Conservation (phyloP, 2,888 invertebrate species). For the Rhamphomyia laevipes region DNA sequence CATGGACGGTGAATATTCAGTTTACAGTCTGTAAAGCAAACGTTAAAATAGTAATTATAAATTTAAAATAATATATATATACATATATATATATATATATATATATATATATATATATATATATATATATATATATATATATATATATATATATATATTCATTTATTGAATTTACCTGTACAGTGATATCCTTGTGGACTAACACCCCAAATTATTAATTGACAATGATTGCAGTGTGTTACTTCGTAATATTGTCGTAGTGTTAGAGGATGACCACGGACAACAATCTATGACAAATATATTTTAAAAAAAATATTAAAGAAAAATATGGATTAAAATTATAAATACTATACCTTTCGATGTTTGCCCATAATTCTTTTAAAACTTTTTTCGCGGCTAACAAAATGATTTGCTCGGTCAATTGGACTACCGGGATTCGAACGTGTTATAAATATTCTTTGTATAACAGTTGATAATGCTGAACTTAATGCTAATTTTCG, state of each 20-base stretch:
- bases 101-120: no score
- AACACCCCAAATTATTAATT: constrained; percentile 84
- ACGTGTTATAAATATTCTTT: constrained; percentile 61
- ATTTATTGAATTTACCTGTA: constrained; percentile 49
- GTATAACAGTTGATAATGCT: constrained; percentile 68
- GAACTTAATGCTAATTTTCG: constrained; percentile 56
- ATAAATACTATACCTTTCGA: constrained; percentile 46
- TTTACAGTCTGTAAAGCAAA: constrained; percentile 55
- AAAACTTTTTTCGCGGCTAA: constrained; percentile 72
- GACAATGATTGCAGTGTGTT: constrained; percentile 88
- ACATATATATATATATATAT: no score
- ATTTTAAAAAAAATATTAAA: constrained; percentile 4
- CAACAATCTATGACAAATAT: constrained; percentile 54
- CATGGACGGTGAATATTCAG: constrained; percentile 77
- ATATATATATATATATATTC: constrained; percentile 9
- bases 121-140: no score
- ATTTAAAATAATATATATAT: no score
- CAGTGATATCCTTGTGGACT: constrained; percentile 96
- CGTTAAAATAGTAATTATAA: no score
- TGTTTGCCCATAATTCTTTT: constrained; percentile 55
- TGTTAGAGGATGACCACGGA: constrained; percentile 82
- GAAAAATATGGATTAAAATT: neutral
- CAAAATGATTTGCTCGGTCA: constrained; percentile 72
- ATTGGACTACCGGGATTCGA: constrained; percentile 43
- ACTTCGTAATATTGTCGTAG: constrained; percentile 76